phyloP scores from a whole-genome alignment of 2,797 vertebrate species.

The Semaprochilodus insignis region DNA sequence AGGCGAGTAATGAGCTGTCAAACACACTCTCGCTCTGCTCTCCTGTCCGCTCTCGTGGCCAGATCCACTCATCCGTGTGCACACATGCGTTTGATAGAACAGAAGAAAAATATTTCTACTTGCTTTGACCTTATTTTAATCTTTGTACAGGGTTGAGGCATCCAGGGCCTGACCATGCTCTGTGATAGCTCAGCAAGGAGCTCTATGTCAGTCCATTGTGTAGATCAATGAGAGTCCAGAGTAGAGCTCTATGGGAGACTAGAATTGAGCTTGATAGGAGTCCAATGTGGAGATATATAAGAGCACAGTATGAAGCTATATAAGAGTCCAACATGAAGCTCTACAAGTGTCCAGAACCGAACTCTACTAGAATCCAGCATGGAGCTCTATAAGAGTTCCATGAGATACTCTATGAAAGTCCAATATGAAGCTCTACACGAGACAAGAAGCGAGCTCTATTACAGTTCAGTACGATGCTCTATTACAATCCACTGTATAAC shows the following conservation, averaged over 20 bases:
- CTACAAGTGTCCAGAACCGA: neutral
- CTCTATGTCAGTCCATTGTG: neutral
- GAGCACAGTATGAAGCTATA: neutral
- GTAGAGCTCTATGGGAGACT: neutral
- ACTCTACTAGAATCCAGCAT: neutral
- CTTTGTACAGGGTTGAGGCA: neutral
- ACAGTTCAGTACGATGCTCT: neutral
- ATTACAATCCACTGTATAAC: neutral
- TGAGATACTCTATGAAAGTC: no score
- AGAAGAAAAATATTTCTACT: constrained; percentile 12
- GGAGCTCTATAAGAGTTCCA: neutral
- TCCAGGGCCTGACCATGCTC: neutral
- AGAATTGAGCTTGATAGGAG: neutral
- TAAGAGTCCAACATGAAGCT: neutral
- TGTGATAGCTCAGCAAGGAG: neutral
- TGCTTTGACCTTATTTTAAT: constrained; percentile 9
- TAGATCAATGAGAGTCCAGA: neutral
- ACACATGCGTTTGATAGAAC: constrained; percentile 14
- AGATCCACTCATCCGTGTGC: constrained; percentile 40
- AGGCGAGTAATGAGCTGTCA: constrained; percentile 64
- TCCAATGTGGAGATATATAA: neutral
- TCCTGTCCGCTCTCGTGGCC: constrained; percentile 30
- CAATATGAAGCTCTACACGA: neutral
- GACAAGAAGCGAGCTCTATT: neutral
- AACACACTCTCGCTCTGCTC: constrained; percentile 57